phyloP scores from a whole-genome alignment of 2,797 vertebrate genomes.

The Nyctibius grandis region DNA sequence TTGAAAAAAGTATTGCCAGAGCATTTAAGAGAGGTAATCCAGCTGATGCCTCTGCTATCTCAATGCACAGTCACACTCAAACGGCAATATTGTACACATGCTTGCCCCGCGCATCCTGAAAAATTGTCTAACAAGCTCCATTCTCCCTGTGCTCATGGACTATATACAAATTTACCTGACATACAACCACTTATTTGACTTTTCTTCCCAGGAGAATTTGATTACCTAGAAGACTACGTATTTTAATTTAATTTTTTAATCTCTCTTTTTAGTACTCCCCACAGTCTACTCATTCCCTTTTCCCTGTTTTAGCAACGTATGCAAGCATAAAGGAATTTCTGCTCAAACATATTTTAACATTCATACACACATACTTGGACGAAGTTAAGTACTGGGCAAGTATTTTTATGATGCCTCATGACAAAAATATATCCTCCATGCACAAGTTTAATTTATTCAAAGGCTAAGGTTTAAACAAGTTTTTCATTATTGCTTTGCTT shows the following conservation, averaged over 20 bases:
- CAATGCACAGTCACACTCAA: background rate
- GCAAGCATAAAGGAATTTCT: background rate
- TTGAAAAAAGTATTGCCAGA: background rate
- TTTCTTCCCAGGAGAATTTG: background rate
- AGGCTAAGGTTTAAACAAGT: background rate
- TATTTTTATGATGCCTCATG: background rate
- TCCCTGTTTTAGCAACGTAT: background rate
- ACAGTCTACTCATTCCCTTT: background rate
- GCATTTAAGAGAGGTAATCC: background rate
- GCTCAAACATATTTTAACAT: background rate
- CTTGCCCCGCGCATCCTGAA: background rate
- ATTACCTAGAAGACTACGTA: background rate
- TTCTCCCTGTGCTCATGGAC: background rate
- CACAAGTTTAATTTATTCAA: background rate
- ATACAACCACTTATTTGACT: background rate
- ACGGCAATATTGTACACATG: rapidly evolving
- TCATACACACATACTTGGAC: background rate
- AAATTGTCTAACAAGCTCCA: background rate
- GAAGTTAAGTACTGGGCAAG: background rate
- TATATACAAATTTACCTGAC: background rate
- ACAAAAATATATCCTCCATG: background rate
- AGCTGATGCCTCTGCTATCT: background rate
- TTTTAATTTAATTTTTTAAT: background rate
- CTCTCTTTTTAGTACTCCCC: background rate
- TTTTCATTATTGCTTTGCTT: conserved; percentile 34